These are phyloP conservation scores for Ceramica pisi DNA, from an alignment of 2,888 invertebrate species.

Conservation along the genomic window DNA sequence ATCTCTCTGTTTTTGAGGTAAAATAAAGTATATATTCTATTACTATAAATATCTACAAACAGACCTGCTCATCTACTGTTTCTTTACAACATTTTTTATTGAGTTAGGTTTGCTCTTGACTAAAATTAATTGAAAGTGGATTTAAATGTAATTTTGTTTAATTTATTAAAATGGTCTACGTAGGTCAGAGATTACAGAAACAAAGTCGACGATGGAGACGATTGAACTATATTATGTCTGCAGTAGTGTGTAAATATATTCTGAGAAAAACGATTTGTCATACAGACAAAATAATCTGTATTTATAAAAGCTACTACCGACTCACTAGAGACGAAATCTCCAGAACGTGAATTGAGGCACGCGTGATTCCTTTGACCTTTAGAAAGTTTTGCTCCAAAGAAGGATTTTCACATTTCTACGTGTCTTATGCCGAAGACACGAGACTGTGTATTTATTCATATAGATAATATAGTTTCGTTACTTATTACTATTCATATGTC, in stretches of 20 bases:
- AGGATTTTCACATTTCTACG: conserved; percentile 24
- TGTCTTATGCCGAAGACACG: background rate
- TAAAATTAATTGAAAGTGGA: too few relatives aligned
- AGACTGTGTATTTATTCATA: background rate
- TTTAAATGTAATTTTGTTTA: too few relatives aligned
- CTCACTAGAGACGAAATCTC: conserved; percentile 11
- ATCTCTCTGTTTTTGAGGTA: too few relatives aligned
- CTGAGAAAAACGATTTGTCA: background rate
- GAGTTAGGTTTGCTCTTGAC: too few relatives aligned
- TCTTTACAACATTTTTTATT: background rate
- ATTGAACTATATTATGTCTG: background rate
- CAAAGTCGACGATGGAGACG: too few relatives aligned
- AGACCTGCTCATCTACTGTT: background rate
- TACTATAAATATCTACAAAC: too few relatives aligned
- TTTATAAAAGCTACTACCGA: conserved; percentile 1
- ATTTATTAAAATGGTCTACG: too few relatives aligned
- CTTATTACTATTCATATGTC: background rate
- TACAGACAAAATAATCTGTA: background rate
- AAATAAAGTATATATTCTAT: too few relatives aligned
- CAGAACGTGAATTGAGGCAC: background rate
- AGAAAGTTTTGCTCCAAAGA: background rate
- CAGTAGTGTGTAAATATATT: background rate
- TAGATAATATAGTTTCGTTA: background rate
- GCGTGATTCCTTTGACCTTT: conserved; percentile 28
- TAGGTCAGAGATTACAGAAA: too few relatives aligned